Base-by-base conservation (phyloP, 2,113 vertebrate species). In the Dolichallabes microphthalmus region DNA sequence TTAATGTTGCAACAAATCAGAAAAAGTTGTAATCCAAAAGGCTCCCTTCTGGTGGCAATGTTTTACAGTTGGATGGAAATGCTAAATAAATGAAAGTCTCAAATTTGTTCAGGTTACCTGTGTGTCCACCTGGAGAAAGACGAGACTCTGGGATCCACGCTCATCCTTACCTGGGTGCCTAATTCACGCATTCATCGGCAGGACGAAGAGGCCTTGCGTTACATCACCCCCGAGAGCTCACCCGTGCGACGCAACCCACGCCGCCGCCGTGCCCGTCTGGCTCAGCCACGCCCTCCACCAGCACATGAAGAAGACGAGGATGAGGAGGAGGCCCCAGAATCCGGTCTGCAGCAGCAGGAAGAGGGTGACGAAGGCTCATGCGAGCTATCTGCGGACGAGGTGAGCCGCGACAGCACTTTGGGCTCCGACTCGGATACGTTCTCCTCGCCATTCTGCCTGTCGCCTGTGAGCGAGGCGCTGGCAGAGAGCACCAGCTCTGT, bases 91-190 rank as follows among this genome's bases (percentile, higher is more conserved):
- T 64, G 2, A n/a, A 20, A 71, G 8, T 45, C 9, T 20, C 14
- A 22, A 45, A 50, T 50, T 90, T 89, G 88, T 88, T 0, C 91
- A 99, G 98, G 98, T 80, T 99, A 99, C 53, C 82, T 99, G 89
- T 99, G 98, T 85, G 90, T 99, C 87, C 98, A 98, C 91, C 92
- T 94, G 95, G 98, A 99, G 95, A 98, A 98, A 82, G 98, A 99
- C 0, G 98, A 99, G 92, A 93, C 96, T 0, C 91, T 98, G 50
- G 98, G 97, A 0, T 93, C 94, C 88, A 99, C 98, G 0, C 95
- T 99, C 76, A 97, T 98, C 89, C 94, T 99, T 35, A 97, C 98
- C 11, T 99, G 98, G 98, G 97, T 99, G 90, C 98, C 98, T 12
- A 99, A 99, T 91, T 94, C 96, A 0, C 96, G 97, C 63, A 99